Evolutionary conservation across 2,113 vertebrate genomes (phyloP), one percentile per base, ranked within the genome.

Genomic region (Bubalus kerabau): DNA sequence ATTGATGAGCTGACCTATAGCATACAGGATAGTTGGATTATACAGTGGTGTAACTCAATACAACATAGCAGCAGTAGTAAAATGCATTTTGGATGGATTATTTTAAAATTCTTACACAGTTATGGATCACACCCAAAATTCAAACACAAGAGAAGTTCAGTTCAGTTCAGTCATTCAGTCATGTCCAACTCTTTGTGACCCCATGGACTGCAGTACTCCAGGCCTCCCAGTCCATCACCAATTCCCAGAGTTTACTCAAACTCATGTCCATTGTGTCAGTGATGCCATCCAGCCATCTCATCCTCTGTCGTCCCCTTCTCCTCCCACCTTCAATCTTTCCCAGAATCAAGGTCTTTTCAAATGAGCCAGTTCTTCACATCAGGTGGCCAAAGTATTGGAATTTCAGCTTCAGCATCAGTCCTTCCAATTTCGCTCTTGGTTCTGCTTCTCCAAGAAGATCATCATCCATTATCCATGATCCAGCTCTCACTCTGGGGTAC

Each of bases 381-480:
- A 71, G 64, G 10, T 36, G n/a, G 9, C 9, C 64, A 71, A 36
- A 71, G 5, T 71, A 23, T 71, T 71, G n/a, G n/a, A 71, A 17
- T 71, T 21, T 71, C 3, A 2, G 19, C n/a, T 71, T 71, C n/a
- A 71, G n/a, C n/a, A 71, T 71, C 64, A 71, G n/a, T 71, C 64
- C n/a, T 36, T 71, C n/a, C n/a, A 23, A 71, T 36, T 71, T 71
- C 36, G n/a, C 19, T 71, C 64, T 71, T 10, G 3, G 8, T 7
- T 62, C 81, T 74, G 59, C 64, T 52, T 52, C 40, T 67, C 1
- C 1, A 3, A 17, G 36, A 15, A 28, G 56, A 9, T 17, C 11
- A 0, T 5, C 1, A 3, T 17, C 57, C 14, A 2, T 3, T 1
- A 54, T 6, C 30, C 5, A 1, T 0, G 6, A 28, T 26, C 78